Percentiles rank a stretch among this genome's conserved stretches.
These are phyloP conservation scores for Adoxophyes honmai DNA, from an alignment of 1,140 invertebrate species.

Conservation along the genomic window DNA sequence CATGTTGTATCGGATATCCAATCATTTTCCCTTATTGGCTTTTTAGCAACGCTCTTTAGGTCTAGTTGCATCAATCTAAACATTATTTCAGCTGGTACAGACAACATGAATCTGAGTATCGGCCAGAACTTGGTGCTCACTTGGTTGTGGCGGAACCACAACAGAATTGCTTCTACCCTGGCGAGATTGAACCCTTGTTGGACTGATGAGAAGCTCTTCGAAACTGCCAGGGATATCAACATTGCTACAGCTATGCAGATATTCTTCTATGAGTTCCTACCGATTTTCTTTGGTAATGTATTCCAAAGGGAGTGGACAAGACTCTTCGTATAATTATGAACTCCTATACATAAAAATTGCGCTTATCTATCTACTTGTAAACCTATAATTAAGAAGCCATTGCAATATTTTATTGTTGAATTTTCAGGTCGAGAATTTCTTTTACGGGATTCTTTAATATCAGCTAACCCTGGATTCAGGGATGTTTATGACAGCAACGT, in stretches of 20 bases:
- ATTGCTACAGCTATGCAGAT: slow-evolving; percentile 25
- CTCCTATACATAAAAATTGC: too few species aligned
- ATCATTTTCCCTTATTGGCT: too few species aligned
- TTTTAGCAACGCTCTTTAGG: too few species aligned
- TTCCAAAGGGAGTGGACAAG: too few species aligned
- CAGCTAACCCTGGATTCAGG: slow-evolving; percentile 32
- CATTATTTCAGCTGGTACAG: slow-evolving; percentile 5
- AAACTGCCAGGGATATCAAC: slow-evolving; percentile 78
- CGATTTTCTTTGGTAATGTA: slow-evolving; percentile 22
- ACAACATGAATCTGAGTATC: neutral
- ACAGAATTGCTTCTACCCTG: slow-evolving; percentile 78
- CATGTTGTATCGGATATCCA: too few species aligned
- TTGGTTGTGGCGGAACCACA: slow-evolving; percentile 78
- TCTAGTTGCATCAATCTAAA: neutral
- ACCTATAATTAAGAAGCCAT: too few species aligned
- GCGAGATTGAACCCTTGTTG: slow-evolving; percentile 78
- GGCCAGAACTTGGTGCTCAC: neutral
- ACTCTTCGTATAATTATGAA: too few species aligned
- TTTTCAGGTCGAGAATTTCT: slow-evolving; percentile 43
- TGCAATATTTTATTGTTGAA: neutral
- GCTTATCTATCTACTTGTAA: too few species aligned
- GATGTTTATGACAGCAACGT: slow-evolving; percentile 39
- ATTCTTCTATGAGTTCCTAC: slow-evolving; percentile 27
- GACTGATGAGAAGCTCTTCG: slow-evolving; percentile 79
- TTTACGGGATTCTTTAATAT: slow-evolving; percentile 31